phyloP scores from a whole-genome alignment of 1,140 invertebrate species.

The Fopius arisanus region DNA sequence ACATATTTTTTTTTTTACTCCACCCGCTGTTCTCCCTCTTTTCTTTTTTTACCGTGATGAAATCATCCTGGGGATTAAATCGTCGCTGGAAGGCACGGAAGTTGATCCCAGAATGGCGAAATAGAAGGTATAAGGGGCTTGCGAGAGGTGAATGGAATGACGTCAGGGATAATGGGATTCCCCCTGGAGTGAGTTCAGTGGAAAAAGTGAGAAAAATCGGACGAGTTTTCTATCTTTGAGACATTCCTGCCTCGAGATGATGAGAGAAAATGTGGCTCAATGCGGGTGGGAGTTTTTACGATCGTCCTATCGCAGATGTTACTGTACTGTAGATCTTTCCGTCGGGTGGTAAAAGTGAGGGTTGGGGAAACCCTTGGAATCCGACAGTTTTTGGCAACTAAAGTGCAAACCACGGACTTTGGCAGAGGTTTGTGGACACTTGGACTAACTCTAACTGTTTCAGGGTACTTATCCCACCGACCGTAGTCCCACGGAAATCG shows the following conservation, averaged over 20 bases:
- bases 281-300: no score
- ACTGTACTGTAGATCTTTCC: no score
- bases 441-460: not conserved
- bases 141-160: slow-evolving; percentile 18
- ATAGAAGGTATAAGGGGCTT: not conserved
- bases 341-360: not conserved
- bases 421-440: not conserved
- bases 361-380: not conserved
- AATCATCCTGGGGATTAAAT: slow-evolving; percentile 32
- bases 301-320: no score
- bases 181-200: slow-evolving; percentile 14
- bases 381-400: not conserved
- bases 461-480: not conserved
- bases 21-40: not conserved
- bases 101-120: slow-evolving; percentile 14
- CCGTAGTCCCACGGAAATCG: not conserved
- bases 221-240: not conserved
- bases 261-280: not conserved
- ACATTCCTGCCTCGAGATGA: not conserved
- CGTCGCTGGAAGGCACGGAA: slow-evolving; percentile 13
- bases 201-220: slow-evolving; percentile 20
- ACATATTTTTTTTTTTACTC: not conserved
- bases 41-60: not conserved
- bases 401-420: not conserved
- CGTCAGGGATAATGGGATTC: slow-evolving; percentile 30